These are phyloP conservation scores for Anoplius nigerrimus DNA, from an alignment of 2,888 invertebrate genomes.

Conservation along the genomic window DNA sequence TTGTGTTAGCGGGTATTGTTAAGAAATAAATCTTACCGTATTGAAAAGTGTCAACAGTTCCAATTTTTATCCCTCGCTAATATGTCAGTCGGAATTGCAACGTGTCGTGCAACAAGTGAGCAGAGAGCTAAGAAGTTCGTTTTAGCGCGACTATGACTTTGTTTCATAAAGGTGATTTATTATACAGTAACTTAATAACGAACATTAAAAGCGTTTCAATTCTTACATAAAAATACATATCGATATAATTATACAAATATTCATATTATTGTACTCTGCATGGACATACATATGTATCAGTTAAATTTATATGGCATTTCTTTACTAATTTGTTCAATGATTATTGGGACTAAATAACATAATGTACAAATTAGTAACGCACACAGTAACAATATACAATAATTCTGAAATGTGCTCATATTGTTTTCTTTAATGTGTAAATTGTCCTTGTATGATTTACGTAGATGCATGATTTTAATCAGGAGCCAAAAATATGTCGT, in stretches of 20 bases:
- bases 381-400: constrained; percentile 24
- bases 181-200: constrained; percentile 41
- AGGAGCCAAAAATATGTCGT: constrained; percentile 14
- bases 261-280: constrained; percentile 50
- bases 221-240: constrained; percentile 54
- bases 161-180: constrained; percentile 47
- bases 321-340: constrained; percentile 22
- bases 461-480: no score
- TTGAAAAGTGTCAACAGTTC: constrained; percentile 4
- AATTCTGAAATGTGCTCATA: constrained; percentile 22
- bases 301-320: constrained; percentile 24
- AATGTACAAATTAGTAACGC: constrained; percentile 34
- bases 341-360: constrained; percentile 31
- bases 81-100: not conserved
- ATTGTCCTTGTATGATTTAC: no score
- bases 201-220: constrained; percentile 41
- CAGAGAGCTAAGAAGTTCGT: not conserved
- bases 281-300: constrained; percentile 34
- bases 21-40: constrained; percentile 59
- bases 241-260: constrained; percentile 55
- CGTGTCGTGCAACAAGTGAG: not conserved
- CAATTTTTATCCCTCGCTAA: not conserved
- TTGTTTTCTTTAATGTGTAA: not conserved
- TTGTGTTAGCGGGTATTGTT: constrained; percentile 60
- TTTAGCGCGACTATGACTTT: no score